Evolutionary conservation across 2,113 vertebrate genomes (phyloP).

Genomic region (Accipiter virgatus): DNA sequence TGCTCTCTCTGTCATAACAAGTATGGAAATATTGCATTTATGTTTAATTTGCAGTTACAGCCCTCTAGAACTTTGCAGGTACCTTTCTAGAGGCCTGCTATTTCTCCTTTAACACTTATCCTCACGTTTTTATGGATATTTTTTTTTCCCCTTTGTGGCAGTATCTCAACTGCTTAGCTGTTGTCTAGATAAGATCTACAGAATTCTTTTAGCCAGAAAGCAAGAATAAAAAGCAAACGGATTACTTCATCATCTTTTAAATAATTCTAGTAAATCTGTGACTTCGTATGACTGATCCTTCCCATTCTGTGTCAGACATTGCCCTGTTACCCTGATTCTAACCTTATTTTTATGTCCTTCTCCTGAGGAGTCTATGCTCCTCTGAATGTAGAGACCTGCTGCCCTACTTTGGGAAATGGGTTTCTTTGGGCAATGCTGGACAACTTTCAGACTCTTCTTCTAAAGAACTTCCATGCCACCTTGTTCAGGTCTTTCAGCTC

Average conservation of each 20-base stretch:
- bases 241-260: not conserved
- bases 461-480: not conserved
- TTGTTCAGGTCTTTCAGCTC: not conserved
- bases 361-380: not conserved
- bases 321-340: not conserved
- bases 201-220: not conserved
- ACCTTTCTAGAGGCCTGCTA: not conserved
- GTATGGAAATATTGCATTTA: not conserved
- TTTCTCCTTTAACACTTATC: not conserved
- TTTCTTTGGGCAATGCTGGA: not conserved
- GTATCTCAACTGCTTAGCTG: not conserved
- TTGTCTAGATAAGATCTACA: not conserved
- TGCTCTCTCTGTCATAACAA: not conserved
- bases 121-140: not conserved
- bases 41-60: not conserved
- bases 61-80: not conserved
- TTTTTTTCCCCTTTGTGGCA: not conserved
- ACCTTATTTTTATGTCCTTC: not conserved
- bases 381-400: not conserved
- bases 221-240: not conserved
- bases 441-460: not conserved
- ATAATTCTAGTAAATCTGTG: not conserved
- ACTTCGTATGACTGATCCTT: not conserved
- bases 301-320: not conserved
- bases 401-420: not conserved